Conservation (phyloP, 2,888 invertebrate genomes). For the Ophion ellenae region DNA sequence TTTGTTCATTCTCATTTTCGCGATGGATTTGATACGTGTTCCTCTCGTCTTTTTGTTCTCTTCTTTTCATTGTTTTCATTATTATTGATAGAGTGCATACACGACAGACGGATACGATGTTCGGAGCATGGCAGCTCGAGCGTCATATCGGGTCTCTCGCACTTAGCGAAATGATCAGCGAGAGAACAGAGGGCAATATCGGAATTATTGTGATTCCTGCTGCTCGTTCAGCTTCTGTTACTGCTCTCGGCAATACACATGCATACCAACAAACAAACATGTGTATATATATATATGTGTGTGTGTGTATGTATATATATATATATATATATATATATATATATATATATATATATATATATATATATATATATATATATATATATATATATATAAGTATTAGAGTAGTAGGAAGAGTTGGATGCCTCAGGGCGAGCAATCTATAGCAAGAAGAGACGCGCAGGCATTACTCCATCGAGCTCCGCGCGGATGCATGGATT, state of each 20-base stretch:
- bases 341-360: conserved; percentile 47
- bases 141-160: conserved; percentile 67
- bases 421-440: conserved; percentile 80
- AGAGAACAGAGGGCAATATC: conserved; percentile 81
- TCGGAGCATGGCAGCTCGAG: conserved; percentile 32
- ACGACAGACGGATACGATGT: conserved; percentile 26
- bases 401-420: conserved; percentile 68
- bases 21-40: conserved; percentile 24
- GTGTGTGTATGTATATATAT: too few relatives aligned
- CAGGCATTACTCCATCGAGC: conserved; percentile 80
- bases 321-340: conserved; percentile 47
- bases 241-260: conserved; percentile 60
- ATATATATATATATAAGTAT: conserved; percentile 48
- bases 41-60: conserved; percentile 11
- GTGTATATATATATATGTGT: conserved; percentile 22
- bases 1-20: conserved; percentile 36
- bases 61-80: conserved; percentile 22
- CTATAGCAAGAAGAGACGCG: conserved; percentile 77
- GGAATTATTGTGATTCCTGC: conserved; percentile 82
- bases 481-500: conserved; percentile 75
- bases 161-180: conserved; percentile 82
- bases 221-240: conserved; percentile 52
- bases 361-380: conserved; percentile 51
- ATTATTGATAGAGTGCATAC: conserved; percentile 45
- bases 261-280: conserved; percentile 2